Evolutionary conservation across 2,888 invertebrate species (phyloP).

Genomic region (Microctonus brassicae): DNA sequence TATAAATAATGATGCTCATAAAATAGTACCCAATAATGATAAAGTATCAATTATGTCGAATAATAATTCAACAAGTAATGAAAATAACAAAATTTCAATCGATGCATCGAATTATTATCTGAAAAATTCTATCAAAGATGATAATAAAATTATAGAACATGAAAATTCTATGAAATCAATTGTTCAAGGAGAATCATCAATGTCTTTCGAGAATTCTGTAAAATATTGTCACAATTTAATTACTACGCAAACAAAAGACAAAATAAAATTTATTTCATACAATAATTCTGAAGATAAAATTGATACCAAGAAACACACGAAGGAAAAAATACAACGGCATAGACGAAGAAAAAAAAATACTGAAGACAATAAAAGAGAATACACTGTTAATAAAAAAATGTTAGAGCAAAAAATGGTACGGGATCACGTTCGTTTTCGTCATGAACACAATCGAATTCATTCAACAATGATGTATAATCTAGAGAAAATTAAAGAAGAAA

Average conservation of each 20-base stretch:
- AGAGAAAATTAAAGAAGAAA: slow-evolving; percentile 41
- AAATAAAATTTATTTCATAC: too few species aligned
- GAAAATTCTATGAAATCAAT: background rate
- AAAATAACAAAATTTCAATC: background rate
- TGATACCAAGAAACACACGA: background rate
- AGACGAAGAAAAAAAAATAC: background rate
- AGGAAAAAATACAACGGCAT: background rate
- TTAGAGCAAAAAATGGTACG: slow-evolving; percentile 3
- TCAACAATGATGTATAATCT: slow-evolving; percentile 32
- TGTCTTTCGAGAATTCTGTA: background rate
- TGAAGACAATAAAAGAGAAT: background rate
- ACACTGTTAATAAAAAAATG: background rate
- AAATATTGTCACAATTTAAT: background rate
- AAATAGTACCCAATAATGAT: background rate
- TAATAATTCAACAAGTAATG: background rate
- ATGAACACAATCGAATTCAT: slow-evolving; percentile 1
- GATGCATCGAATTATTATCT: background rate
- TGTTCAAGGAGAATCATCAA: background rate
- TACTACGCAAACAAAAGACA: background rate
- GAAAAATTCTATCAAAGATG: background rate
- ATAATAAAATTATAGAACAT: background rate
- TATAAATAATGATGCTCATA: background rate
- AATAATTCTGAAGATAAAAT: background rate
- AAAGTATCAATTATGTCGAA: background rate
- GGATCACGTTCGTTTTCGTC: background rate